Conservation (phyloP, 2,113 vertebrate genomes). For the Oophaga pumilio region DNA sequence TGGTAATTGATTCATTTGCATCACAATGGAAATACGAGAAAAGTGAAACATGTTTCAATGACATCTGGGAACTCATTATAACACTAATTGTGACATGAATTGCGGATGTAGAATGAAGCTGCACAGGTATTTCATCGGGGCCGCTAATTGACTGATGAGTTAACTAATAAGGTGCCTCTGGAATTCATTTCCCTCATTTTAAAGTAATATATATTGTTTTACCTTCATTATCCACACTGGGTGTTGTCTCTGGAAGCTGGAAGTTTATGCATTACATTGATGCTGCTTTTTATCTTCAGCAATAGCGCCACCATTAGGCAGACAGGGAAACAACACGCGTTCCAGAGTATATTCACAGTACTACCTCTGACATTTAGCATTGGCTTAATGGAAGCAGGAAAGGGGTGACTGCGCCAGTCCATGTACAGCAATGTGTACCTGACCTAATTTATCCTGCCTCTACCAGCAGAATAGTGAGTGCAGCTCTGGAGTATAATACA, state of each 20-base stretch:
- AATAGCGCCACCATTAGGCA: background rate
- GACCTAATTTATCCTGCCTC: too few species aligned
- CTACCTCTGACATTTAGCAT: too few species aligned
- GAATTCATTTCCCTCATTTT: background rate
- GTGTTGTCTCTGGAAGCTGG: background rate
- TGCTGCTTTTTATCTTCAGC: background rate
- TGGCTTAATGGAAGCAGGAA: too few species aligned
- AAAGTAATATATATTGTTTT: background rate
- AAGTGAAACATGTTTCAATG: constrained; percentile 40
- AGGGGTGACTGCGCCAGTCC: too few species aligned
- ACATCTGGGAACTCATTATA: constrained; percentile 48
- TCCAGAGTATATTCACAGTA: too few species aligned
- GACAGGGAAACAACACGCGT: background rate
- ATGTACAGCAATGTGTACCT: too few species aligned
- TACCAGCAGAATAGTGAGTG: too few species aligned
- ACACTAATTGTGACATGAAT: constrained; percentile 34
- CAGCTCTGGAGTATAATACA: too few species aligned
- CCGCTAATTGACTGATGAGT: constrained; percentile 28
- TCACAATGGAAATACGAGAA: constrained; percentile 32
- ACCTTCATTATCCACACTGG: background rate
- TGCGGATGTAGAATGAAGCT: constrained; percentile 30
- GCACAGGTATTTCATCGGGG: constrained; percentile 21
- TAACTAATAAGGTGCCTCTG: constrained; percentile 29
- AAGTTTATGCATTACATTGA: background rate
- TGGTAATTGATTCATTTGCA: constrained; percentile 38